A percentile compares a stretch with the other conserved stretches of the same genome.
phyloP scores from a whole-genome alignment of 2,888 invertebrate genomes.

The Drosophila recens region DNA sequence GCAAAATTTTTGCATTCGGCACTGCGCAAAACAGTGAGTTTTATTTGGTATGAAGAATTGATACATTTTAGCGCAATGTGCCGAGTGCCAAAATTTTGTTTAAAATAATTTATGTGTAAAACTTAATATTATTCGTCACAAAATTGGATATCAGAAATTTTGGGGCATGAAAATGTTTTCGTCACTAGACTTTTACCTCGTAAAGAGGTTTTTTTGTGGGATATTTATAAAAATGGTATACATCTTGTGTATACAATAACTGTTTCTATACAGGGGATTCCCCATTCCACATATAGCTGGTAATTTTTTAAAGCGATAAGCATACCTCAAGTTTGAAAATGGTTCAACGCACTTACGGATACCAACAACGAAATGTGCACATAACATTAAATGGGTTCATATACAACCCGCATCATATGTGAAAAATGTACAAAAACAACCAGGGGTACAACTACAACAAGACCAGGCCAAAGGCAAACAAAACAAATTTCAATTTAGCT shows the following conservation, averaged over 20 bases:
- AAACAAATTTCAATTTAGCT: constrained; percentile 81
- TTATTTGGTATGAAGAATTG: too few relatives aligned
- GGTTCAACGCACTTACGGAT: constrained; percentile 71
- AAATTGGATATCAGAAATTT: too few relatives aligned
- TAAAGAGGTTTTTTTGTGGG: too few relatives aligned
- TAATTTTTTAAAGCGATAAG: constrained; percentile 44
- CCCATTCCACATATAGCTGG: constrained; percentile 23
- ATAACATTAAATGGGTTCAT: constrained; percentile 78
- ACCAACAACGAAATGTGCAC: constrained; percentile 65
- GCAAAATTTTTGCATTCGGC: too few relatives aligned
- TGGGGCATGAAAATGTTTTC: too few relatives aligned
- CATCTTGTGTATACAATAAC: neutral
- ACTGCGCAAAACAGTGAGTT: too few relatives aligned
- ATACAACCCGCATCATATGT: constrained; percentile 74
- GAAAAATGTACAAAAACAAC: constrained; percentile 57
- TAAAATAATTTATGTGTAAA: too few relatives aligned
- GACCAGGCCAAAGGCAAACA: constrained; percentile 54
- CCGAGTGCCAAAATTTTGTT: too few relatives aligned
- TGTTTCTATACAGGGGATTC: neutral
- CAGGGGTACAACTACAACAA: constrained; percentile 3
- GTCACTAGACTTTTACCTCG: too few relatives aligned
- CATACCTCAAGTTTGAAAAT: constrained; percentile 74
- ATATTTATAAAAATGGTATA: constrained; percentile 1
- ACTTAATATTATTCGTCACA: too few relatives aligned
- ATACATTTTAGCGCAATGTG: too few relatives aligned